Conservation (phyloP, 1,140 invertebrate species). For the Epicauta chinensis region DNA sequence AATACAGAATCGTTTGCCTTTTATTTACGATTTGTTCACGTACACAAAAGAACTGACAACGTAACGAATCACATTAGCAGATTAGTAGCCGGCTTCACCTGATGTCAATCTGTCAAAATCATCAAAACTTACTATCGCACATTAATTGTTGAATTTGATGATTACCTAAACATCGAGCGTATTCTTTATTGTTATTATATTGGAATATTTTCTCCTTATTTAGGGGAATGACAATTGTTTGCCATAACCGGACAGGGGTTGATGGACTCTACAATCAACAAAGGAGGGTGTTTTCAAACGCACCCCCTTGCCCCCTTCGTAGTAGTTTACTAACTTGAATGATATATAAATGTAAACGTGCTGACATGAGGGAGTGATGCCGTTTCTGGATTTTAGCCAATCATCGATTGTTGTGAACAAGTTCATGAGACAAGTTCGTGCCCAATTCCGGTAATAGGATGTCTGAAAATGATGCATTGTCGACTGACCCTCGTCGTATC, state of each 20-base stretch:
- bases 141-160: not conserved
- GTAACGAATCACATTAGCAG: slow-evolving; percentile 36
- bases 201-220: not conserved
- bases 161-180: not conserved
- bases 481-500: slow-evolving; percentile 25
- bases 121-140: not conserved
- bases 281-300: slow-evolving; percentile 5
- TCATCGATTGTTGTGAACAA: slow-evolving; percentile 26
- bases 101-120: slow-evolving; percentile 24
- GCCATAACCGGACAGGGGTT: not conserved
- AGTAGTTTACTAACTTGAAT: no score
- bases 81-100: slow-evolving; percentile 32
- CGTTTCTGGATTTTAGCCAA: slow-evolving; percentile 30
- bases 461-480: slow-evolving; percentile 37
- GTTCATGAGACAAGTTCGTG: slow-evolving; percentile 9
- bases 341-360: slow-evolving; percentile 19
- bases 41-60: slow-evolving; percentile 32
- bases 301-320: no score
- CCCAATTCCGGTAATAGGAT: slow-evolving; percentile 35
- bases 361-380: slow-evolving; percentile 23
- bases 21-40: slow-evolving; percentile 28
- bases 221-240: slow-evolving; percentile 10
- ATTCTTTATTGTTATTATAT: not conserved
- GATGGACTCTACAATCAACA: slow-evolving; percentile 18
- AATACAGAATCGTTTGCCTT: slow-evolving; percentile 29